Conservation (phyloP, 2,113 vertebrate genomes). For the Microcebus tavaratra region DNA sequence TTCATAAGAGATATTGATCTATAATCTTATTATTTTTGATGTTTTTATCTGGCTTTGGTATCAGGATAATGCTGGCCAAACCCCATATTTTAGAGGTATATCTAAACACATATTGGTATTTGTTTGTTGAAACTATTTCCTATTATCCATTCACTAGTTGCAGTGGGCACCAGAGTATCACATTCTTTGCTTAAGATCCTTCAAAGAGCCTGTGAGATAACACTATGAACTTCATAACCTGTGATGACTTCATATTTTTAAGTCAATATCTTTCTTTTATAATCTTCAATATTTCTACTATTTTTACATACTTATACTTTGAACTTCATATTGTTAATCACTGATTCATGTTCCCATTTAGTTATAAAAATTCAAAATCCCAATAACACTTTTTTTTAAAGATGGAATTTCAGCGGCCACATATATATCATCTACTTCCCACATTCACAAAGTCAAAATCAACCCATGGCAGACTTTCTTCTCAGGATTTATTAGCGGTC, state of each 20-base stretch:
- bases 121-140: neutral
- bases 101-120: neutral
- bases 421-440: neutral
- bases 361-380: too few species aligned
- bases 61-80: neutral
- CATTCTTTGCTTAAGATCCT: neutral
- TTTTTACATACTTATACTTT: too few species aligned
- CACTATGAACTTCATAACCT: neutral
- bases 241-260: neutral
- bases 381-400: neutral
- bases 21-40: neutral
- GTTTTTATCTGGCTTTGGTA: neutral
- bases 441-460: neutral
- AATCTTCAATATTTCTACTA: too few species aligned
- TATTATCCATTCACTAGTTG: neutral
- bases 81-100: neutral
- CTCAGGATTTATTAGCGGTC: neutral
- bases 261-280: too few species aligned
- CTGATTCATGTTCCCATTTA: too few species aligned
- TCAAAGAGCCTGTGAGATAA: neutral
- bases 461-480: neutral
- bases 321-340: too few species aligned
- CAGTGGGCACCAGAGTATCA: neutral
- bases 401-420: neutral
- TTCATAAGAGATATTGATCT: neutral